Conservation (phyloP, 2,888 invertebrate genomes). For the Drosophila engyochracea region DNA sequence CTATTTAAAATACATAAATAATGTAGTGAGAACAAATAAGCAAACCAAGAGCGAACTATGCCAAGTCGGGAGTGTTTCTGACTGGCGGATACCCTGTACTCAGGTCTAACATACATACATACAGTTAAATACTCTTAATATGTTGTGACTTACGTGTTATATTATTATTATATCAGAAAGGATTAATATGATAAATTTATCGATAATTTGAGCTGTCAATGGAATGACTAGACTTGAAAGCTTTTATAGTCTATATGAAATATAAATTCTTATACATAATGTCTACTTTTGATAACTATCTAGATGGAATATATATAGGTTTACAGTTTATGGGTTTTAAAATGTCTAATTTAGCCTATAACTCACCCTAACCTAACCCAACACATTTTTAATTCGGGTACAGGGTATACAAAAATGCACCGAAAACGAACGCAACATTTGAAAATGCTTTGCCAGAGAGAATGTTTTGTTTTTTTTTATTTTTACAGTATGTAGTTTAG, state of each 20-base stretch:
- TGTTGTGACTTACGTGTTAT: neutral
- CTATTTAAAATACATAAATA: conserved; percentile 60
- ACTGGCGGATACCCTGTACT: neutral
- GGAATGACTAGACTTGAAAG: neutral
- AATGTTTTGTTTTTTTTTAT: neutral
- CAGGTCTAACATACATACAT: neutral
- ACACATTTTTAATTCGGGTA: neutral
- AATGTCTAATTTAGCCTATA: no score
- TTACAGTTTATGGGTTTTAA: neutral
- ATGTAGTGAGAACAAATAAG: conserved; percentile 35
- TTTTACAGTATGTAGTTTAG: neutral
- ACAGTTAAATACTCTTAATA: neutral
- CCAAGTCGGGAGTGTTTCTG: neutral
- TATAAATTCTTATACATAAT: neutral
- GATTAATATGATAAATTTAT: neutral
- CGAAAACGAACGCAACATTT: conserved; percentile 39
- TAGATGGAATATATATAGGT: neutral
- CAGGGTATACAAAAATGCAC: conserved; percentile 13
- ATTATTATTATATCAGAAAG: neutral
- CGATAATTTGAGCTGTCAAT: neutral
- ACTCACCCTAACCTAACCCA: neutral
- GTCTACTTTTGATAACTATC: neutral
- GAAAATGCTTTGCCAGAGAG: conserved; percentile 41
- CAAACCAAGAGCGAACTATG: conserved; percentile 10
- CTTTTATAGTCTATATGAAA: neutral